Conservation (phyloP, 2,113 vertebrate genomes). For the Oriolus oriolus region DNA sequence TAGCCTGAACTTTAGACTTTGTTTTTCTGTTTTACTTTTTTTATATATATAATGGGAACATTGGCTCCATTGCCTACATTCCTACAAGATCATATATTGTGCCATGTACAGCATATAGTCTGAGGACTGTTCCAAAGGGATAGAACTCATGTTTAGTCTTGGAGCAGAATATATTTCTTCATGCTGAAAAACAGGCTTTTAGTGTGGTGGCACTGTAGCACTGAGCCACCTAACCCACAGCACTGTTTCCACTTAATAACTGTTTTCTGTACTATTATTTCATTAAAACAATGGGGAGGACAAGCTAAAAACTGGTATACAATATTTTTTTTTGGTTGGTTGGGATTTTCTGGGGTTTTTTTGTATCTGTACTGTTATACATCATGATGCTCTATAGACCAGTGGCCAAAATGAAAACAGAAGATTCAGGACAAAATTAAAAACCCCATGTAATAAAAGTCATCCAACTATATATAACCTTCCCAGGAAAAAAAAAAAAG, state of each 20-base stretch:
- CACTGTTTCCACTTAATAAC: neutral
- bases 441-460: neutral
- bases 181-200: neutral
- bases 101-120: neutral
- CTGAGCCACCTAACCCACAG: neutral
- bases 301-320: neutral
- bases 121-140: neutral
- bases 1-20: neutral
- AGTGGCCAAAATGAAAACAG: neutral
- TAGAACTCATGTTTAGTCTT: neutral
- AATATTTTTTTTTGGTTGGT: too few species aligned
- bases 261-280: neutral
- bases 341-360: accelerated
- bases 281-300: neutral
- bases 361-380: neutral
- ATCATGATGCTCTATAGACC: neutral
- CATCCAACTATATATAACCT: neutral
- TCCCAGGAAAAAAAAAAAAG: neutral
- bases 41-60: neutral
- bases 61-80: neutral
- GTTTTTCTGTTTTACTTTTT: neutral
- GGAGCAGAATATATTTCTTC: neutral
- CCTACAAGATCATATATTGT: neutral
- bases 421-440: neutral
- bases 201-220: neutral